Percentiles rank a stretch among this genome's conserved stretches.
phyloP scores from a whole-genome alignment of 2,797 vertebrate genomes.

The Silurus aristotelis region DNA sequence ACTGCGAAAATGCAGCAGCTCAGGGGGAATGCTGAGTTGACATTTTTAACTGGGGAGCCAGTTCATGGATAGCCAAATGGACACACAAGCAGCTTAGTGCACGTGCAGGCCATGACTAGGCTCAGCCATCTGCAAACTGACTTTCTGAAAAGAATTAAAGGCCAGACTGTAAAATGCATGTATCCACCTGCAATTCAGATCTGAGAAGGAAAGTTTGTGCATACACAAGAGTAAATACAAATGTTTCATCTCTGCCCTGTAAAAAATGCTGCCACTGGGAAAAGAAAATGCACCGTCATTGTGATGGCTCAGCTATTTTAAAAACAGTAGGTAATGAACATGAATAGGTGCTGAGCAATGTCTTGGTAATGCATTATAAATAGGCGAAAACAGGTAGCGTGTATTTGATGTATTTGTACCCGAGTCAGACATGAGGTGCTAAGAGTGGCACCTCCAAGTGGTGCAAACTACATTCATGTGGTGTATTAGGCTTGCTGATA shows the following conservation, averaged over 20 bases:
- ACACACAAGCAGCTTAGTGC: slow-evolving; percentile 39
- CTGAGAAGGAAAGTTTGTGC: slow-evolving; percentile 21
- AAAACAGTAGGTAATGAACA: slow-evolving; percentile 55
- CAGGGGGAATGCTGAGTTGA: slow-evolving; percentile 62
- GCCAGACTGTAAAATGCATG: slow-evolving; percentile 16
- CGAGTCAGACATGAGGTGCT: not conserved
- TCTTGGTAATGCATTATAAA: slow-evolving; percentile 32
- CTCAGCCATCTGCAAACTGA: slow-evolving; percentile 35
- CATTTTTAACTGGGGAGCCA: slow-evolving; percentile 49
- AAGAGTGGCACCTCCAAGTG: not conserved
- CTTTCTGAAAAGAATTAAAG: slow-evolving; percentile 35
- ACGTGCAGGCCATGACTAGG: slow-evolving; percentile 34
- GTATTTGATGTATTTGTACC: slow-evolving; percentile 21
- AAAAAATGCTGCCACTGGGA: slow-evolving; percentile 51
- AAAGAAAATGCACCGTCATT: slow-evolving; percentile 28
- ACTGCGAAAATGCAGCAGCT: slow-evolving; percentile 60
- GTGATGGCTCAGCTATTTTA: slow-evolving; percentile 48
- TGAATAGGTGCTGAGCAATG: slow-evolving; percentile 52
- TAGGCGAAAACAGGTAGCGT: not conserved
- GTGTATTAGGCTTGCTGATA: slow-evolving; percentile 36
- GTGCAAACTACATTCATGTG: not conserved
- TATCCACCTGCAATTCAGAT: slow-evolving; percentile 24
- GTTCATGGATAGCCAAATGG: slow-evolving; percentile 40
- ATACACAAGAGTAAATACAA: slow-evolving; percentile 23
- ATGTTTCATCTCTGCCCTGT: slow-evolving; percentile 36